Evolutionary conservation across 64 coral and sea anemone genomes (phyloP), one percentile per base, ranked within the genome.

Genomic region (Anthopleura sola): DNA sequence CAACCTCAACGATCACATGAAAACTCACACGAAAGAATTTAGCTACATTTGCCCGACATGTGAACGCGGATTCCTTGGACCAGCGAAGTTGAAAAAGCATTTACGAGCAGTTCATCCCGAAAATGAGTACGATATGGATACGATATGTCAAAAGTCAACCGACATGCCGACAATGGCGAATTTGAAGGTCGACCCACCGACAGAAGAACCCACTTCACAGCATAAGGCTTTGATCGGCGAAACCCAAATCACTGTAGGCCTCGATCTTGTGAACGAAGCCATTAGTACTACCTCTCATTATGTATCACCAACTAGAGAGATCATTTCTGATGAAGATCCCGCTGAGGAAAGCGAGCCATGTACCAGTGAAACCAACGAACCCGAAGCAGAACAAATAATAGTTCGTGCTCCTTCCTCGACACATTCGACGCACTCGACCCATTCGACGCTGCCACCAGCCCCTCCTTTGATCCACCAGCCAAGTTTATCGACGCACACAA

Each of bases 11-110:
- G 97, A 99, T 28, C 97, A 99, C 51, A 94, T 92, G 78, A 91
- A 92, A 17, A 99, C 88, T 12, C 97, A 99, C 39, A 99, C 92
- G 33, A 92, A 92, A 28, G 77, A 90, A 18, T 99, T 92, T 53
- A 94, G 84, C 33, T 92, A 99, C 74, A 86, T 68, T 24, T 99
- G 97, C 36, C 86, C 85, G 3, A 47, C 94, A 6, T 99, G 97
- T 78, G 85, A 95, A 51, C 94, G 93, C n/a, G 97, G 97, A 48
- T 94, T 99, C 78, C 80, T 94, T 21, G 97, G 92, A 18, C 97
- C 97, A 1, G 90, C 94, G 36, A 99, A 99, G 80, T 75, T 99
- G 24, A 87, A 92, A 28, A 92, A 94, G 26, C 97, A 99, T 55
- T 68, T 99, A 81, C 81, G 82, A 69, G 40, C 87, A 39, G 85